Conservation (phyloP, 2,113 vertebrate genomes). For the Pontoporia blainvillei region DNA sequence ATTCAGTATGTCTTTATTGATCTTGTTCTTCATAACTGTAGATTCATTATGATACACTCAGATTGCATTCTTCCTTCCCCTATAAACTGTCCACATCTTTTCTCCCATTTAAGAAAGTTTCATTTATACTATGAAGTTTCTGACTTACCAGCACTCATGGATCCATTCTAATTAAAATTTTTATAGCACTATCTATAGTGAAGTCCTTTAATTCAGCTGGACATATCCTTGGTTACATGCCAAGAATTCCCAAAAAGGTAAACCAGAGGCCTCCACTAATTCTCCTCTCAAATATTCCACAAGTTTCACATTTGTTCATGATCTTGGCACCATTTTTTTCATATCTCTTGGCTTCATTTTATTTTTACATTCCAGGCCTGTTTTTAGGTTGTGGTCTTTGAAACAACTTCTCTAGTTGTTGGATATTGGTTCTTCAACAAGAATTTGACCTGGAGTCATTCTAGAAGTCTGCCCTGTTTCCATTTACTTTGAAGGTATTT, state of each 20-base stretch:
- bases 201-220: not conserved
- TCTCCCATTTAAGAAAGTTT: not conserved
- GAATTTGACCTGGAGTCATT: not conserved
- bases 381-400: not conserved
- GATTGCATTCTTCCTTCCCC: not conserved
- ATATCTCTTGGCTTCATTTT: not conserved
- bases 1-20: not conserved
- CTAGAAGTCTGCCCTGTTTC: not conserved
- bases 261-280: not conserved
- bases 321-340: not conserved
- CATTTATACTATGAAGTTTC: not conserved
- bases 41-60: not conserved
- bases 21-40: not conserved
- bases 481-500: not conserved
- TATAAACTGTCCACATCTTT: not conserved
- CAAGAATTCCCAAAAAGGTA: not conserved
- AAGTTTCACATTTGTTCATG: not conserved
- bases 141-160: not conserved
- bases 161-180: not conserved
- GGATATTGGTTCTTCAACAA: not conserved
- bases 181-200: not conserved
- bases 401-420: not conserved
- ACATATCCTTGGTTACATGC: not conserved
- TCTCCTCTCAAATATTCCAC: not conserved
- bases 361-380: not conserved